Evolutionary conservation across 2,797 vertebrate genomes (phyloP), one percentile per base, ranked within the genome.

Genomic region (Astyanax mexicanus): DNA sequence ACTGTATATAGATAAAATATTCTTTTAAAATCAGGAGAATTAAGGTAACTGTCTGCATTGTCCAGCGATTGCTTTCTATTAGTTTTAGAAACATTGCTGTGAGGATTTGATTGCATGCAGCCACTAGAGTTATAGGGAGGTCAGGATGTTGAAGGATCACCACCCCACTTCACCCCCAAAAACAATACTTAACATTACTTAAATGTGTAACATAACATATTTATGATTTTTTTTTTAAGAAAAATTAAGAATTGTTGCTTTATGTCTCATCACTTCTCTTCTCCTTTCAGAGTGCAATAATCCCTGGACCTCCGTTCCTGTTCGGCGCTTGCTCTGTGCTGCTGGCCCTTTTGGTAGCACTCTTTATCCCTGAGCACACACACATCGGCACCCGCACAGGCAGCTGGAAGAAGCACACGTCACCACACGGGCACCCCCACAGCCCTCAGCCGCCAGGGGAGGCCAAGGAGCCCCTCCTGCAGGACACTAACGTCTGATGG

Each of bases 351-450:
- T 92, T 96, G 27, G 95, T 96, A 90, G 95, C 95, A 84, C 93
- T 96, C 87, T 96, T 96, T 81, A 96, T 96, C 84, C 95, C 94
- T 0, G 94, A 96, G 83, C 94, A 95, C 78, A 94, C 92, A 9
- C 94, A 94, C 57, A 82, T 93, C 75, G 94, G 88, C 0, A 54
- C 87, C 15, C 90, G 95, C 9, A 79, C 91, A 32, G 87, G 92
- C 83, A 93, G 84, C 61, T 96, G 95, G 95, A 95, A 95, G 87
- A 95, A 96, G 72, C 95, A 95, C 85, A 89, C 92, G 58, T 91
- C 93, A 13, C 86, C 88, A 61, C 95, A 96, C 0, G 84, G 94
- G 71, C 95, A 96, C 52, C 90, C 94, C 40, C 94, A 96, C 75
- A 93, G 92, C 42, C 90, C 94, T 1, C 95, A 95, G 55, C 91